phyloP scores from a whole-genome alignment of 2,113 vertebrate species.

The Herpetotheres cachinnans region DNA sequence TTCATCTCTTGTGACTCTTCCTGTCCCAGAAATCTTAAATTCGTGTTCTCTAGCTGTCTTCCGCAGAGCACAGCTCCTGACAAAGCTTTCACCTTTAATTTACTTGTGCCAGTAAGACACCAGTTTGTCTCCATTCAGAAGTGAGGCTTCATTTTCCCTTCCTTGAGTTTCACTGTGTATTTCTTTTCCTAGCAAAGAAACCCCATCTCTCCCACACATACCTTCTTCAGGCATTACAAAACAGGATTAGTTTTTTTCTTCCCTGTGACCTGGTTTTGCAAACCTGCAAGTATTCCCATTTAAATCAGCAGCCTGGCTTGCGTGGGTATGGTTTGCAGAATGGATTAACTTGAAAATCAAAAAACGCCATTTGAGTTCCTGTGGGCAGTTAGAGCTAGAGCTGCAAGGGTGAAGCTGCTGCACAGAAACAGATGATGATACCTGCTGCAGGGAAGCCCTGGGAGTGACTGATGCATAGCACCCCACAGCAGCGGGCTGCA shows the following conservation, averaged over 20 bases:
- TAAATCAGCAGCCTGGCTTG: not conserved
- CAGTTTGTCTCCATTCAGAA: not conserved
- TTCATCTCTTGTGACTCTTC: not conserved
- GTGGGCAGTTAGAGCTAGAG: not conserved
- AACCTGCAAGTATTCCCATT: not conserved
- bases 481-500: not conserved
- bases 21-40: constrained; percentile 23
- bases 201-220: not conserved
- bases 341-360: not conserved
- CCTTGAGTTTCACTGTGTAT: not conserved
- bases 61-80: constrained; percentile 12
- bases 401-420: not conserved
- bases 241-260: not conserved
- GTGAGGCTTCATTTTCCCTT: not conserved
- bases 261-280: constrained; percentile 22
- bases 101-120: not conserved
- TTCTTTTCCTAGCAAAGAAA: constrained; percentile 17
- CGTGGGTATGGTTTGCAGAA: not conserved
- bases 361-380: not conserved
- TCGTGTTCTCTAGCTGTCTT: constrained; percentile 20
- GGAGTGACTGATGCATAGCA: not conserved
- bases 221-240: not conserved
- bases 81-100: constrained; percentile 32
- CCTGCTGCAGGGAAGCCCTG: not conserved
- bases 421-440: not conserved